Conservation (phyloP, 2,888 invertebrate genomes). For the Leptinotarsa juncta region DNA sequence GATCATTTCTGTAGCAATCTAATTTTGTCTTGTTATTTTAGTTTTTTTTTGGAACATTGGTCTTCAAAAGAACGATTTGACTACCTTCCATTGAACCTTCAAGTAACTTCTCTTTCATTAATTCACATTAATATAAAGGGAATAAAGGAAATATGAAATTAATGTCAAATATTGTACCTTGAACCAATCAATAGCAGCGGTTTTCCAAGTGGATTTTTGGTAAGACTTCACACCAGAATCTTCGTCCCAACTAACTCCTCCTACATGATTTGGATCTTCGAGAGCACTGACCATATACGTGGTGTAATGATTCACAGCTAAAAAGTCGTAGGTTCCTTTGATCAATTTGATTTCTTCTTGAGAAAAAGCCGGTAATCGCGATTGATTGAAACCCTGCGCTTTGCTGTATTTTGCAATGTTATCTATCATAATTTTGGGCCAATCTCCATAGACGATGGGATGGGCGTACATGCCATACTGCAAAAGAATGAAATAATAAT, state of each 20-base stretch:
- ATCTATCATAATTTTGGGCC: constrained; percentile 74
- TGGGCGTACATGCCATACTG: constrained; percentile 60
- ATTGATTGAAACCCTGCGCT: constrained; percentile 65
- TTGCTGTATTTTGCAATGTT: constrained; percentile 70
- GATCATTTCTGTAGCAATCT: too few relatives aligned
- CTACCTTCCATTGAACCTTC: constrained; percentile 38
- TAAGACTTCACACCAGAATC: constrained; percentile 40
- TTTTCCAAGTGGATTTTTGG: constrained; percentile 45
- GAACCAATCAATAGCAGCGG: constrained; percentile 67
- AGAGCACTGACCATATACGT: constrained; percentile 40
- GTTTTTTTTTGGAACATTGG: too few relatives aligned
- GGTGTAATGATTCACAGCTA: constrained; percentile 47
- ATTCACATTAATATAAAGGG: too few relatives aligned
- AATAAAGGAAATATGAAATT: too few relatives aligned
- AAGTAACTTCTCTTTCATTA: neutral
- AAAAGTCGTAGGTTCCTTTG: constrained; percentile 57
- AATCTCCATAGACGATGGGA: constrained; percentile 75
- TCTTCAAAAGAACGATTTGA: too few relatives aligned
- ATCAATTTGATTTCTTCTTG: constrained; percentile 72
- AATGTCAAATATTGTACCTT: constrained; percentile 36
- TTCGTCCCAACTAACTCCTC: constrained; percentile 36
- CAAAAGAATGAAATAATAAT: constrained; percentile 6
- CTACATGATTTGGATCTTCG: constrained; percentile 22
- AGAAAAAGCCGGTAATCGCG: constrained; percentile 75
- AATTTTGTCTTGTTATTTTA: too few relatives aligned